Evolutionary conservation across 2,797 vertebrate species (phyloP), one percentile per base, ranked within the genome.

Genomic region (Macropus fuliginosus): DNA sequence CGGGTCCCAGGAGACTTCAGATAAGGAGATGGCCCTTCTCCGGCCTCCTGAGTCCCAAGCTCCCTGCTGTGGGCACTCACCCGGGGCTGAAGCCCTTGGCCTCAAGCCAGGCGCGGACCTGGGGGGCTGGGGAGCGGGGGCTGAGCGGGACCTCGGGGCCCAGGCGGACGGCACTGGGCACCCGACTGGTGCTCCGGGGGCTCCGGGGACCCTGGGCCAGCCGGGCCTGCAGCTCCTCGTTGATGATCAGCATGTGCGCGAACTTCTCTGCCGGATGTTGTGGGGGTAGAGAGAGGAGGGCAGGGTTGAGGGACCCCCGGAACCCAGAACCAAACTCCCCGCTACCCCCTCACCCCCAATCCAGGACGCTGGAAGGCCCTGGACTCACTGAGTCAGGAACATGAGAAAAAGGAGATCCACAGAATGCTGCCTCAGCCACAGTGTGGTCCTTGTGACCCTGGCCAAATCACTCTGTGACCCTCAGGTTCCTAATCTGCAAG

Each of bases 161-260:
- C 98, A 97, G 0, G 97, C 97, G 59, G 99, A 99, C n/a, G 98
- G 99, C 1, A 95, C 56, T 12, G 98, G 98, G 3, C 98, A 98
- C 2, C 34, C 98, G 99, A 97, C 99, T 99, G 91, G 98, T 97
- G 96, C 99, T 87, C 74, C 98, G n/a, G 98, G 97, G 95, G 96
- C 99, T 87, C 74, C 98, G n/a, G 98, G 97, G 94, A 97, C 95
- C 98, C 98, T 99, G 99, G 34, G 99, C 99, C 96, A 99, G 97
- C 96, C 99, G 98, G 91, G 98, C 98, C 94, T 99, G 98, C 93
- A 99, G 98, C 98, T 99, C 99, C 21, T 99, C 99, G 2, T 99
- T 99, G 97, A 99, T 98, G 94, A 98, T 62, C 54, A 98, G 96
- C 98, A 98, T 96, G 92, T 98, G 97, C 91, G 97, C 99, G 98